These are phyloP conservation scores for Torymus auratus DNA, from an alignment of 2,888 invertebrate species.

Conservation along the genomic window DNA sequence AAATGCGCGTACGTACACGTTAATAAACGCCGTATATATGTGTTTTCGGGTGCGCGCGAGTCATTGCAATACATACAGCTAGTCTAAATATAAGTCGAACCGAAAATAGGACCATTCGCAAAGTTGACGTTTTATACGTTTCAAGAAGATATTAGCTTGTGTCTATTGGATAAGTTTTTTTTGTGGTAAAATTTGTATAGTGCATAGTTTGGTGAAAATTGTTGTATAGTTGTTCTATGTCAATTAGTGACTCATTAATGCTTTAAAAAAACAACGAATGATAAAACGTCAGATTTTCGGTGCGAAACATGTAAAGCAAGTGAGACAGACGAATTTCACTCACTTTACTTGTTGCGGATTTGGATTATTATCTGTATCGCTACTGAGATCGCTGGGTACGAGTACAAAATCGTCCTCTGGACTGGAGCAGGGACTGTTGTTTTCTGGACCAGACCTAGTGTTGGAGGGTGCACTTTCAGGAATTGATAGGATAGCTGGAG, in stretches of 20 bases:
- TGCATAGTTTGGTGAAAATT: too few relatives aligned
- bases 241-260: too few relatives aligned
- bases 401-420: conserved; percentile 76
- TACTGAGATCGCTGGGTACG: conserved; percentile 74
- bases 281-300: too few relatives aligned
- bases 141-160: too few relatives aligned
- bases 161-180: too few relatives aligned
- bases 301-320: too few relatives aligned
- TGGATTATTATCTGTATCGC: conserved; percentile 75
- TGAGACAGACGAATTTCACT: conserved; percentile 38
- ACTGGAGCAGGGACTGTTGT: conserved; percentile 74
- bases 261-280: too few relatives aligned
- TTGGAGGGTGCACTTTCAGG: conserved; percentile 64
- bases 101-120: conserved; percentile 1
- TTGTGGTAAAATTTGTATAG: too few relatives aligned
- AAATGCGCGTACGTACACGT: neutral
- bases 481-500: conserved; percentile 68
- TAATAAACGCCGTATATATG: neutral
- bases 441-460: conserved; percentile 68
- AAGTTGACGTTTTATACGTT: neutral
- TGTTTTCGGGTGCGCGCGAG: too few relatives aligned
- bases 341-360: conserved; percentile 70
- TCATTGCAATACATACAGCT: neutral
- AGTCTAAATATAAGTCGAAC: neutral
- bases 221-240: too few relatives aligned